phyloP scores from a whole-genome alignment of 2,888 invertebrate genomes.

The Periphyllus acericola region DNA sequence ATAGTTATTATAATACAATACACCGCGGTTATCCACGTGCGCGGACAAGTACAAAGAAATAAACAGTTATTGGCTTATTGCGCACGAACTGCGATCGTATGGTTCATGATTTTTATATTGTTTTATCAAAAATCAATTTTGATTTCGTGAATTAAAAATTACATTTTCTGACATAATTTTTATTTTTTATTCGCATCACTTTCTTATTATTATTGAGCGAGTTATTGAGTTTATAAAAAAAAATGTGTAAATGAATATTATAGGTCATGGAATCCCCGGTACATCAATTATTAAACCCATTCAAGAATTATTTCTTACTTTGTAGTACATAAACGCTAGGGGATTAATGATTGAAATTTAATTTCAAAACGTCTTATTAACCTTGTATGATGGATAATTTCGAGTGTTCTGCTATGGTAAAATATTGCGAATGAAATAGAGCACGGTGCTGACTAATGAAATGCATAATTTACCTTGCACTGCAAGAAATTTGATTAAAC shows the following conservation, averaged over 20 bases:
- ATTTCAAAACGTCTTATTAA: background rate
- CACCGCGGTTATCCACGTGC: background rate
- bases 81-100: background rate
- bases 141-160: background rate
- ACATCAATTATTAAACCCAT: background rate
- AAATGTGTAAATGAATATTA: background rate
- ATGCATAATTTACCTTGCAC: background rate
- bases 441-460: background rate
- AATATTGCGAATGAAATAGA: background rate
- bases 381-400: background rate
- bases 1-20: background rate
- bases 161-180: background rate
- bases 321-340: background rate
- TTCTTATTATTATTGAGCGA: background rate
- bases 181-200: background rate
- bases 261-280: no score
- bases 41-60: background rate
- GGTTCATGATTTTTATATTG: background rate
- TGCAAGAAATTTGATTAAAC: constrained; percentile 21
- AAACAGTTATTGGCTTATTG: background rate
- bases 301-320: background rate
- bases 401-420: background rate
- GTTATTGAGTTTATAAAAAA: background rate
- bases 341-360: background rate
- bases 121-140: background rate